Evolutionary conservation across 2,797 vertebrate species (phyloP).

Genomic region (Diglossa cyanea): DNA sequence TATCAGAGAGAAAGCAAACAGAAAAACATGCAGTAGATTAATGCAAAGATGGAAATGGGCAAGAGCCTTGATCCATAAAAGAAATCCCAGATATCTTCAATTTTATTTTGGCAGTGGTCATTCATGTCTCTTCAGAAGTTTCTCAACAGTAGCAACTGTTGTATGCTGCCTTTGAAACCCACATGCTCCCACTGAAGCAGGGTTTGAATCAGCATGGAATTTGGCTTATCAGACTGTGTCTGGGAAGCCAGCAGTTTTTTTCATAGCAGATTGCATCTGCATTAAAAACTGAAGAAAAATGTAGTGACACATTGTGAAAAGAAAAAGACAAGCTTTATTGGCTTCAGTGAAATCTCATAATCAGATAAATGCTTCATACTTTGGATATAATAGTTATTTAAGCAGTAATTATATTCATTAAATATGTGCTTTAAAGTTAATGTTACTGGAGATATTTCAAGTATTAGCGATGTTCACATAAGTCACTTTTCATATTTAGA

Average conservation of each 20-base stretch:
- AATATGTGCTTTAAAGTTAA: slow-evolving; percentile 20
- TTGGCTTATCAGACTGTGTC: slow-evolving; percentile 39
- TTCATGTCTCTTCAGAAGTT: slow-evolving; percentile 23
- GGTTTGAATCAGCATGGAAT: slow-evolving; percentile 24
- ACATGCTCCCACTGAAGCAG: not conserved
- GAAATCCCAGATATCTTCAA: not conserved
- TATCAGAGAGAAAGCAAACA: not conserved
- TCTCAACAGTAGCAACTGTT: not conserved
- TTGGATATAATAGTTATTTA: slow-evolving; percentile 17
- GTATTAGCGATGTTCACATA: not conserved
- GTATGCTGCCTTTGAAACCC: slow-evolving; percentile 12
- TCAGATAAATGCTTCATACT: slow-evolving; percentile 41
- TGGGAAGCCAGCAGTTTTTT: slow-evolving; percentile 20
- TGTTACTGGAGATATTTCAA: not conserved
- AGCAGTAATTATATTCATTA: slow-evolving; percentile 14
- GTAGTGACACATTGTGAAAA: slow-evolving; percentile 26
- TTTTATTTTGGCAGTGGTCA: slow-evolving; percentile 8
- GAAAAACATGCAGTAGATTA: not conserved
- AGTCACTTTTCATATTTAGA: not conserved
- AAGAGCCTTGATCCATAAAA: not conserved
- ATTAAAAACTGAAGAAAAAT: slow-evolving; percentile 54
- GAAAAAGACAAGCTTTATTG: slow-evolving; percentile 26
- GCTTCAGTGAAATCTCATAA: slow-evolving; percentile 28
- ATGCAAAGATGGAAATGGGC: not conserved
- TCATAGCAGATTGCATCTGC: slow-evolving; percentile 51